Conservation (phyloP, 2,888 invertebrate species). For the Limnephilus rhombicus region DNA sequence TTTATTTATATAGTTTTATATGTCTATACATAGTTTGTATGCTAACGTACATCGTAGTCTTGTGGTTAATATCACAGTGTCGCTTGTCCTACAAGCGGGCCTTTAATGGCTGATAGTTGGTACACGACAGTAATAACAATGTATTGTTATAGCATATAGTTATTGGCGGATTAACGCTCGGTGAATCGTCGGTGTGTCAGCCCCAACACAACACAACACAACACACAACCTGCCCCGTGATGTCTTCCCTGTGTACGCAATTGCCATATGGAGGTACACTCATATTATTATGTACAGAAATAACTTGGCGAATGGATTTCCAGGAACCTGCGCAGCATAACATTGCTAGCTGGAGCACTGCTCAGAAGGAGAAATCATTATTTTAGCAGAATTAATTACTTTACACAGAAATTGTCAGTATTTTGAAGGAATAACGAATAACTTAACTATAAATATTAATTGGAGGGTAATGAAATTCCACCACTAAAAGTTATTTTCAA, state of each 20-base stretch:
- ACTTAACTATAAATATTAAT: background rate
- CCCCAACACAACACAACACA: background rate
- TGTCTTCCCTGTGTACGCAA: background rate
- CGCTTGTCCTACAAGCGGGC: constrained; percentile 41
- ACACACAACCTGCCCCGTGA: background rate
- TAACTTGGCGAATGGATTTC: background rate
- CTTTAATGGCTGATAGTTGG: background rate
- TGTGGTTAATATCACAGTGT: constrained; percentile 64
- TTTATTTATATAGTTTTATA: constrained; percentile 10
- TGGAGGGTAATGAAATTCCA: background rate
- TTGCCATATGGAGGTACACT: background rate
- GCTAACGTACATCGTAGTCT: constrained; percentile 55
- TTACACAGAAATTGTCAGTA: background rate
- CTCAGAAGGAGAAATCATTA: background rate
- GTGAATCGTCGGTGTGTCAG: background rate
- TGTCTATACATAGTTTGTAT: constrained; percentile 10
- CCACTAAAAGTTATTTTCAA: background rate
- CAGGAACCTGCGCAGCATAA: background rate
- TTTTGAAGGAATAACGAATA: background rate
- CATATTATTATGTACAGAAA: background rate
- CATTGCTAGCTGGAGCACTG: background rate
- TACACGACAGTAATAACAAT: background rate
- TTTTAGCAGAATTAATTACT: background rate
- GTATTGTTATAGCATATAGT: background rate
- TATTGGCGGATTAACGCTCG: background rate